Evolutionary conservation across 2,888 invertebrate genomes (phyloP).

Genomic region (Parnassius apollo): DNA sequence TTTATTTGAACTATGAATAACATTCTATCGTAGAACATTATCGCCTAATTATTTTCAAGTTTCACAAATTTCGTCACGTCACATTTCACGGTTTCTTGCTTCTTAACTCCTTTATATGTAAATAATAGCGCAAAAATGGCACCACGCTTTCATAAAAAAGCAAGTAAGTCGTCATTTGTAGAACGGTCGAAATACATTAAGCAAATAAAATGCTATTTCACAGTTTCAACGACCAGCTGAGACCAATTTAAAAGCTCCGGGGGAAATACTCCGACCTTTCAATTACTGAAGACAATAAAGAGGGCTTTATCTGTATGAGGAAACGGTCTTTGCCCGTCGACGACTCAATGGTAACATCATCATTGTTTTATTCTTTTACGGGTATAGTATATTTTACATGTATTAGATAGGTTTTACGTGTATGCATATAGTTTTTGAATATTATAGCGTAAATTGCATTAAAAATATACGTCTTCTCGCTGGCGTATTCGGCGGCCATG

Average conservation of each 20-base stretch:
- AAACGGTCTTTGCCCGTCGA: slow-evolving; percentile 36
- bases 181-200: slow-evolving; percentile 24
- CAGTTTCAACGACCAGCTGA: slow-evolving; percentile 55
- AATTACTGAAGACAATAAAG: slow-evolving; percentile 76
- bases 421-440: not conserved
- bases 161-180: slow-evolving; percentile 17
- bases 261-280: slow-evolving; percentile 68
- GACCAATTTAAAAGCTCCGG: slow-evolving; percentile 61
- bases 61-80: too few species aligned
- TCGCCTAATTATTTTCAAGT: too few species aligned
- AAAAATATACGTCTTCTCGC: too few species aligned
- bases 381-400: not conserved
- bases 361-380: slow-evolving; percentile 30
- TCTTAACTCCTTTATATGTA: not conserved
- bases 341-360: slow-evolving; percentile 40
- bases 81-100: too few species aligned
- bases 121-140: slow-evolving; percentile 1
- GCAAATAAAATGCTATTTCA: slow-evolving; percentile 54
- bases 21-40: too few species aligned
- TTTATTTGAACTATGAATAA: too few species aligned
- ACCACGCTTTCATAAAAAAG: slow-evolving; percentile 8
- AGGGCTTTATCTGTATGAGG: slow-evolving; percentile 60
- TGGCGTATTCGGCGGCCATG: too few species aligned
- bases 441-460: not conserved
- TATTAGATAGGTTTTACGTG: not conserved